These are phyloP conservation scores for Coregonus ussuriensis DNA, from an alignment of 2,797 vertebrate genomes.

Conservation along the genomic window DNA sequence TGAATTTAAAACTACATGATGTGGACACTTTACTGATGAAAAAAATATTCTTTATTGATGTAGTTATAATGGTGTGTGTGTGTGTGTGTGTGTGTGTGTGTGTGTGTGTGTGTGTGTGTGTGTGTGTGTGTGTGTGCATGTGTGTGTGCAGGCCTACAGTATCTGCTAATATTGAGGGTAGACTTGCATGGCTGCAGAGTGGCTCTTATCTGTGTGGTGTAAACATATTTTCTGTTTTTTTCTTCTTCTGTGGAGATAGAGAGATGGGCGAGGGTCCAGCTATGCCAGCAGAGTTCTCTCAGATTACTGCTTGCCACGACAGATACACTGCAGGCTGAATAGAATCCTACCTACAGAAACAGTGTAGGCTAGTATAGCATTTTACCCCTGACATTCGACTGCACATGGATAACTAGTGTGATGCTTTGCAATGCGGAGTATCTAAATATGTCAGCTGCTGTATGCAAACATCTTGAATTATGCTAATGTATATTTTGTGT, in stretches of 20 bases:
- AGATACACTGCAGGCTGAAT: slow-evolving; percentile 24
- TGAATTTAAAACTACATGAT: neutral
- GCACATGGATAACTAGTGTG: neutral
- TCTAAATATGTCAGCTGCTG: neutral
- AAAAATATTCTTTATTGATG: too few relatives aligned
- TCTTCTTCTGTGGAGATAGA: slow-evolving; percentile 52
- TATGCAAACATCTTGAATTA: neutral
- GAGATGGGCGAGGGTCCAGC: slow-evolving; percentile 56
- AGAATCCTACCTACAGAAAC: neutral
- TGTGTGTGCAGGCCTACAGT: neutral
- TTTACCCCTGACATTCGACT: neutral
- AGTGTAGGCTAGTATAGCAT: neutral
- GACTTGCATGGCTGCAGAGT: slow-evolving; percentile 39
- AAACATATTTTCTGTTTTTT: slow-evolving; percentile 67
- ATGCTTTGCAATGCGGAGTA: neutral
- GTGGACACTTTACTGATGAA: neutral
- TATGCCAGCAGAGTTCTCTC: slow-evolving; percentile 40
- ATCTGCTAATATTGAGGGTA: slow-evolving; percentile 15
- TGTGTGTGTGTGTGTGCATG: slow-evolving; percentile 37
- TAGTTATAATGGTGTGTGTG: too few relatives aligned
- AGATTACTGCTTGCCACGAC: slow-evolving; percentile 37
- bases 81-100: neutral
- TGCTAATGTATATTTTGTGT: too few relatives aligned
- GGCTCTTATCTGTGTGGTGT: slow-evolving; percentile 62
- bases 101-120: slow-evolving; percentile 5